Evolutionary conservation across 2,888 invertebrate genomes (phyloP).

Genomic region (Sclerodermus sp.): DNA sequence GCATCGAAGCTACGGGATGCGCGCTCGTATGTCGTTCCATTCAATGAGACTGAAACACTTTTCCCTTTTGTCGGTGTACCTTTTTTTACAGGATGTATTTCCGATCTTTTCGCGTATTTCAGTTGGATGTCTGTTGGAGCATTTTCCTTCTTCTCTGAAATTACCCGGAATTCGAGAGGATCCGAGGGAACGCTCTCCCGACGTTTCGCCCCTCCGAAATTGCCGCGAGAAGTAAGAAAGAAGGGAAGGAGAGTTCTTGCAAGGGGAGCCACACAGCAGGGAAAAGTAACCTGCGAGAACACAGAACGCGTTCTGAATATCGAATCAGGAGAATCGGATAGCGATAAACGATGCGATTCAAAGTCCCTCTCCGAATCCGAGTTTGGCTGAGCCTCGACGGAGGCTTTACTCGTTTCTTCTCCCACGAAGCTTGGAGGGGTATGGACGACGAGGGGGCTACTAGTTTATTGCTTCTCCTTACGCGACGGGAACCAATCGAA

Average conservation of each 20-base stretch:
- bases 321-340: slow-evolving; percentile 43
- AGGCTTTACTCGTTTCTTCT: not conserved
- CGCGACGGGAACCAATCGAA: too few species aligned
- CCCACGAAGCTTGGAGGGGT: not conserved
- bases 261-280: slow-evolving; percentile 15
- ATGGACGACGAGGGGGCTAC: not conserved
- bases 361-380: slow-evolving; percentile 29
- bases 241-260: slow-evolving; percentile 15
- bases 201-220: slow-evolving; percentile 2
- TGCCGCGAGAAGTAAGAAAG: slow-evolving; percentile 4
- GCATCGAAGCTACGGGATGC: too few species aligned
- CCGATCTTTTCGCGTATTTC: too few species aligned
- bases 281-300: slow-evolving; percentile 13
- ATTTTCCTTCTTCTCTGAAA: too few species aligned
- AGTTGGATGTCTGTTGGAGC: too few species aligned
- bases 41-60: too few species aligned
- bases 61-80: too few species aligned
- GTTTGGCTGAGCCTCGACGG: slow-evolving; percentile 8
- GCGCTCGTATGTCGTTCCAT: too few species aligned
- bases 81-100: too few species aligned
- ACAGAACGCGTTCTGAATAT: slow-evolving; percentile 45
- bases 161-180: too few species aligned
- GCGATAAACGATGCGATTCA: slow-evolving; percentile 49
- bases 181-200: too few species aligned
- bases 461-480: not conserved